These are phyloP conservation scores for Piprites chloris DNA, from an alignment of 2,113 vertebrate genomes.

Conservation along the genomic window DNA sequence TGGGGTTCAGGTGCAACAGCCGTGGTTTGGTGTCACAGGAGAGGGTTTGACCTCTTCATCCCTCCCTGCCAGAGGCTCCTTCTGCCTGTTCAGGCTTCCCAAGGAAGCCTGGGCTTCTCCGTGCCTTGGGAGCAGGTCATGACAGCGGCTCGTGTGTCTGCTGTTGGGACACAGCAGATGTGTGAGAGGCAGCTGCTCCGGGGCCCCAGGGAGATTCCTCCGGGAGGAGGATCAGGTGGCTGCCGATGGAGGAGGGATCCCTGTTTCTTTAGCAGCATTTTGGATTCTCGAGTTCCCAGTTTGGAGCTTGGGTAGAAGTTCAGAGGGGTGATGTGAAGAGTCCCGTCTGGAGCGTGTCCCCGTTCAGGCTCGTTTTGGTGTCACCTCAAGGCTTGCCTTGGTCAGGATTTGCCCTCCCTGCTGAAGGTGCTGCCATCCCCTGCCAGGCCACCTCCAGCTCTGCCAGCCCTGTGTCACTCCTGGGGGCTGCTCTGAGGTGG, in stretches of 20 bases:
- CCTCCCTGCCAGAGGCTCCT: background rate
- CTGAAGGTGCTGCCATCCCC: background rate
- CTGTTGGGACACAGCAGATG: background rate
- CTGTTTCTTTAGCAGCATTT: background rate
- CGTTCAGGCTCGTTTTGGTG: rapidly evolving
- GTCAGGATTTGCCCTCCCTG: background rate
- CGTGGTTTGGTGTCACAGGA: background rate
- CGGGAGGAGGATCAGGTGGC: background rate
- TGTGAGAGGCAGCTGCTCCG: background rate
- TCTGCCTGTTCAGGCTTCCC: background rate
- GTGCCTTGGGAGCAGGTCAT: background rate
- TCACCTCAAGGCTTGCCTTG: background rate
- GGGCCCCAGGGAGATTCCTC: background rate
- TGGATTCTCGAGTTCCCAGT: background rate
- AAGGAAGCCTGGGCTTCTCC: background rate
- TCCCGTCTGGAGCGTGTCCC: rapidly evolving
- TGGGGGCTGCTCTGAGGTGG: background rate
- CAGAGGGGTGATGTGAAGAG: rapidly evolving
- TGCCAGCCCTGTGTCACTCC: rapidly evolving
- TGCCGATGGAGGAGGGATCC: background rate
- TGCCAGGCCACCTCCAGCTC: background rate
- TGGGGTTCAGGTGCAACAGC: too few species aligned
- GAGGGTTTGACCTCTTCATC: background rate
- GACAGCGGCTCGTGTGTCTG: rapidly evolving
- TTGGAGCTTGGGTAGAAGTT: background rate